A percentile compares a stretch with the other conserved stretches of the same genome.
Conservation (phyloP, 2,888 invertebrate species). For the Lycocerus yunnanus region DNA sequence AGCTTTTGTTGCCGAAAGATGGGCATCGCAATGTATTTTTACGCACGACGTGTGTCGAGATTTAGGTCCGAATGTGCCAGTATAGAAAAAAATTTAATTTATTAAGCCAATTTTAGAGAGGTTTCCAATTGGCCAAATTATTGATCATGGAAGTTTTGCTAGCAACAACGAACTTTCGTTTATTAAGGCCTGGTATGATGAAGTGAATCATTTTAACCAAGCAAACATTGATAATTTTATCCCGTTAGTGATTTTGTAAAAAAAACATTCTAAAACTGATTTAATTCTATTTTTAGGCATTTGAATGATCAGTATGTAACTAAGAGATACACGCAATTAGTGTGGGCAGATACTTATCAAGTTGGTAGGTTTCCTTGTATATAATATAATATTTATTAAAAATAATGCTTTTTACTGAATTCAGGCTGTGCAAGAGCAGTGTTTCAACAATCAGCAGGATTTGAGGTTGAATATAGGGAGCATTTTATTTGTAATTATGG, state of each 20-base stretch:
- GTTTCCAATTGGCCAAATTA: slow-evolving; percentile 56
- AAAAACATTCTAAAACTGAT: neutral
- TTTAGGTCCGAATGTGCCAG: slow-evolving; percentile 38
- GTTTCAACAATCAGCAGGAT: slow-evolving; percentile 40
- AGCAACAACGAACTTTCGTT: slow-evolving; percentile 43
- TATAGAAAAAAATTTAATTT: slow-evolving; percentile 16
- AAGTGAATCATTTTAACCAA: slow-evolving; percentile 45
- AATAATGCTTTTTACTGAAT: slow-evolving; percentile 9
- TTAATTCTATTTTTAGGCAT: slow-evolving; percentile 24
- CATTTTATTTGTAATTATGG: slow-evolving; percentile 54
- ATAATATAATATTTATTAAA: neutral
- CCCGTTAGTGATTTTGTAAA: slow-evolving; percentile 31
- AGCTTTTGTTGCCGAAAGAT: slow-evolving; percentile 52
- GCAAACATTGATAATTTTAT: slow-evolving; percentile 36
- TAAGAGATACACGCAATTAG: slow-evolving; percentile 44
- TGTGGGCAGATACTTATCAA: slow-evolving; percentile 50
- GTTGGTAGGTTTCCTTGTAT: slow-evolving; percentile 31
- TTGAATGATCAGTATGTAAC: slow-evolving; percentile 12
- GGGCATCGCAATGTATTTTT: slow-evolving; percentile 55
- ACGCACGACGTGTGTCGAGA: slow-evolving; percentile 53
- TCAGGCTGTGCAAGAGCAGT: slow-evolving; percentile 48
- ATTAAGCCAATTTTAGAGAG: slow-evolving; percentile 40
- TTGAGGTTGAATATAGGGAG: slow-evolving; percentile 42
- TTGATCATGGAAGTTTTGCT: slow-evolving; percentile 48
- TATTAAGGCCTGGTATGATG: slow-evolving; percentile 51